Percentiles rank a stretch among this genome's conserved stretches.
Evolutionary conservation across 2,888 invertebrate genomes (phyloP).

Genomic region (Myathropa florea): DNA sequence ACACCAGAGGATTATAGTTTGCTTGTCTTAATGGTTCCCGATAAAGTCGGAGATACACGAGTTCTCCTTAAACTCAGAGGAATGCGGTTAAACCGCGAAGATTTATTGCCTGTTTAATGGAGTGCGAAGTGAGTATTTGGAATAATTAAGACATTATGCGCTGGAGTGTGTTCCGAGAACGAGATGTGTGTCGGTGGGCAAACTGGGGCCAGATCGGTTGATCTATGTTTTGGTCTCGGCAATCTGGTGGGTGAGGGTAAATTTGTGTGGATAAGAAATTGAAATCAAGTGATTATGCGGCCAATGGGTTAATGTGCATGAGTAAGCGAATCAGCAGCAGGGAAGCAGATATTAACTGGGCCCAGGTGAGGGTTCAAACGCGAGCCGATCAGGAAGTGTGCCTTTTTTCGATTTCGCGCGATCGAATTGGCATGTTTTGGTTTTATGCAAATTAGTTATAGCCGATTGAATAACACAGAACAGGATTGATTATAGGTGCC

Average conservation of each 20-base stretch:
- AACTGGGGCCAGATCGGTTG: background rate
- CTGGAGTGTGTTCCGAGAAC: background rate
- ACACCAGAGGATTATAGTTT: background rate
- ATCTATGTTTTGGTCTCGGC: background rate
- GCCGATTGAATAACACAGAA: too few species aligned
- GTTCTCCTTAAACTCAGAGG: background rate
- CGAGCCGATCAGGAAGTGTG: too few species aligned
- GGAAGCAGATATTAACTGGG: too few species aligned
- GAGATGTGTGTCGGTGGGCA: background rate
- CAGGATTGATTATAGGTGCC: too few species aligned
- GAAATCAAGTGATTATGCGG: background rate
- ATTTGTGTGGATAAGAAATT: background rate
- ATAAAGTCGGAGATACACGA: slow-evolving; percentile 5
- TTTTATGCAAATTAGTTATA: too few species aligned
- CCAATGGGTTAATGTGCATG: background rate
- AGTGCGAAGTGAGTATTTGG: slow-evolving; percentile 4
- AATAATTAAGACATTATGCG: background rate
- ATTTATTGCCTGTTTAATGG: slow-evolving; percentile 26
- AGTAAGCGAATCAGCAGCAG: too few species aligned
- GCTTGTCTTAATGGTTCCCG: slow-evolving; percentile 27
- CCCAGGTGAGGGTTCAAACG: too few species aligned
- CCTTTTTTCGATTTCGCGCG: too few species aligned
- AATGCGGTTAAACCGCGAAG: slow-evolving; percentile 7
- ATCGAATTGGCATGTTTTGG: too few species aligned
- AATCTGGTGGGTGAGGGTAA: background rate